Conservation (phyloP, 92 coral and sea anemone genomes). For the Porites cylindrica region DNA sequence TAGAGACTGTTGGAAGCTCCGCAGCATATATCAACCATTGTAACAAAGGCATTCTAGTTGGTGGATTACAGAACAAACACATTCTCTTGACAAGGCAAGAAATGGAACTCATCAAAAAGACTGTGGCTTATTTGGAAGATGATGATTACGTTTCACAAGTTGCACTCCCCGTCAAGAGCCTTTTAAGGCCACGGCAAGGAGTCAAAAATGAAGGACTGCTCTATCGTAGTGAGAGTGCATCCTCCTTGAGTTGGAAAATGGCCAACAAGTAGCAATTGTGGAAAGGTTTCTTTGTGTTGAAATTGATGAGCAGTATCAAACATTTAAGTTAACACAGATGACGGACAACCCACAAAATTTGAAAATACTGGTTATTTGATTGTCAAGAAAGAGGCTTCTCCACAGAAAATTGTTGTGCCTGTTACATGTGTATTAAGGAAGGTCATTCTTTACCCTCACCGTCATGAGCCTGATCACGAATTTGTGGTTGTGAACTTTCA, state of each 20-base stretch:
- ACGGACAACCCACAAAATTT: constrained; percentile 5
- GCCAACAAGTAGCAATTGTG: constrained; percentile 17
- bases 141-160: constrained; percentile 5
- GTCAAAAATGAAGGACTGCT: constrained; percentile 30
- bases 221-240: constrained; percentile 16
- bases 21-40: constrained; percentile 30
- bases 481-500: constrained; percentile 17
- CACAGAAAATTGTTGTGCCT: constrained; percentile 28
- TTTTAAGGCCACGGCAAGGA: constrained; percentile 23
- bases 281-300: constrained; percentile 30
- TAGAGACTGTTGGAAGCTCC: constrained; percentile 25
- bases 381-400: constrained; percentile 1
- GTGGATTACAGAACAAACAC: constrained; percentile 42
- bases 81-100: constrained; percentile 37
- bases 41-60: constrained; percentile 47
- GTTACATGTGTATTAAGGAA: constrained; percentile 20
- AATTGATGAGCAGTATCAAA: constrained; percentile 28
- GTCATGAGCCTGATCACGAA: constrained; percentile 12
- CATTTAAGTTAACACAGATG: constrained; percentile 1
- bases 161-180: constrained; percentile 35
- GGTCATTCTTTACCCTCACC: constrained; percentile 19
- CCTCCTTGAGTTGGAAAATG: constrained; percentile 22
- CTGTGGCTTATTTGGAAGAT: constrained; percentile 20
- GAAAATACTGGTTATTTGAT: constrained; percentile 7
- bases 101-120: constrained; percentile 30